Conservation (phyloP, 2,888 invertebrate species). For the Volucella zonaria region DNA sequence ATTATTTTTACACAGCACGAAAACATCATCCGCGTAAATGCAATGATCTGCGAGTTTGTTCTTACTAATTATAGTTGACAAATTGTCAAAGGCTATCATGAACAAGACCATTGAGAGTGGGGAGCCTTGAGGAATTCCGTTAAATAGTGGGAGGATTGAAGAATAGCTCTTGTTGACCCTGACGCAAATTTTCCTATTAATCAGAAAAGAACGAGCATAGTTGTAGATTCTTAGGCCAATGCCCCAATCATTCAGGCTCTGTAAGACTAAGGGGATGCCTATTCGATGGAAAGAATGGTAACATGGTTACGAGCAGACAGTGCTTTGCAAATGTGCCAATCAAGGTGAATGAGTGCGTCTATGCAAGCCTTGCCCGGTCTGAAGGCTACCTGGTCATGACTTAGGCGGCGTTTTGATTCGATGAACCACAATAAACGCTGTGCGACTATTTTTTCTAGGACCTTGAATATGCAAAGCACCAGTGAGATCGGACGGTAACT, state of each 20-base stretch:
- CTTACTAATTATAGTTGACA: no score
- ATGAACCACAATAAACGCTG: slow-evolving; percentile 3
- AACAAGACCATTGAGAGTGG: no score
- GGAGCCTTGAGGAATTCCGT: no score
- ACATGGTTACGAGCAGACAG: no score
- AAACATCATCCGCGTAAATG: no score
- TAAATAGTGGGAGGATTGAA: not conserved
- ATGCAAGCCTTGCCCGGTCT: not conserved
- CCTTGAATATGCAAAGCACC: slow-evolving; percentile 13
- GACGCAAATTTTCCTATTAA: not conserved
- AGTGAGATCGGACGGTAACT: slow-evolving; percentile 4
- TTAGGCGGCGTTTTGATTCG: not conserved
- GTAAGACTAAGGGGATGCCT: no score
- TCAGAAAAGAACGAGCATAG: not conserved
- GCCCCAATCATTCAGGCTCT: no score
- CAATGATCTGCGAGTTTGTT: no score
- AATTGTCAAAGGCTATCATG: no score
- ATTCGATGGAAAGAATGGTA: no score
- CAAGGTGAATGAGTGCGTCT: not conserved
- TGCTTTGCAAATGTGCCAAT: not conserved
- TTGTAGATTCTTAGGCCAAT: no score
- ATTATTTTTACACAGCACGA: no score
- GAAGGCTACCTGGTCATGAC: not conserved
- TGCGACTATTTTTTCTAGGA: slow-evolving; percentile 16
- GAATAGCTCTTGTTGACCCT: not conserved